Evolutionary conservation across 2,797 vertebrate species (phyloP).

Genomic region (Botia almorhae): DNA sequence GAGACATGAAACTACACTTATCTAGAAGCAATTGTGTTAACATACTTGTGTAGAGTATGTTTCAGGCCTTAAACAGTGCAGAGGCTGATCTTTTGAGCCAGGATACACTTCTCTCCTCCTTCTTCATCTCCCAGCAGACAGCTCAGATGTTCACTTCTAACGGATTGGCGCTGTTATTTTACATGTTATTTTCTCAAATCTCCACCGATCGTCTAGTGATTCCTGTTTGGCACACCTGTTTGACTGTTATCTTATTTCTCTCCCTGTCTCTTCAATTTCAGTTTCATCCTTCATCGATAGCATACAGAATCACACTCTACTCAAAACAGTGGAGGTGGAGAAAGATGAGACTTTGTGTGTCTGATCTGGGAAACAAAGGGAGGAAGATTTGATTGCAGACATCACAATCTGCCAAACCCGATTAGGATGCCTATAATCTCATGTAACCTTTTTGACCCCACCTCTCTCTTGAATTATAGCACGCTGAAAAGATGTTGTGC

Average conservation of each 20-base stretch:
- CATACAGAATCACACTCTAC: background rate
- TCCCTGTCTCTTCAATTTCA: conserved; percentile 6
- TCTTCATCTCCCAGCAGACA: conserved; percentile 4
- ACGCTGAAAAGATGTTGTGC: background rate
- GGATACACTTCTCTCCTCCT: background rate
- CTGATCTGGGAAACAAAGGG: background rate
- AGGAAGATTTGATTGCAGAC: conserved; percentile 18
- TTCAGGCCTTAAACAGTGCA: background rate
- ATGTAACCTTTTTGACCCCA: background rate
- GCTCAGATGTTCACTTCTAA: conserved; percentile 7
- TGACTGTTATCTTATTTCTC: background rate
- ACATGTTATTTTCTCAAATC: conserved; percentile 9
- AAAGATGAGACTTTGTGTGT: conserved; percentile 4
- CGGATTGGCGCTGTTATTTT: background rate
- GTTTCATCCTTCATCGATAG: conserved; percentile 2
- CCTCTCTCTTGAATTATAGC: conserved; percentile 22
- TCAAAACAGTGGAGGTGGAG: background rate
- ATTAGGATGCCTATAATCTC: conserved; percentile 24
- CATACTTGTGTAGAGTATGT: background rate
- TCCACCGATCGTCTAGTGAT: background rate
- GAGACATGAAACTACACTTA: too few species aligned
- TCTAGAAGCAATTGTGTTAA: too few species aligned
- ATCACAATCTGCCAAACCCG: conserved; percentile 23
- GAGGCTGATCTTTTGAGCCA: background rate
- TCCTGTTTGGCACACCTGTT: conserved; percentile 22